Conservation (phyloP, 2,113 vertebrate genomes). For the Rousettus leschenaultii region DNA sequence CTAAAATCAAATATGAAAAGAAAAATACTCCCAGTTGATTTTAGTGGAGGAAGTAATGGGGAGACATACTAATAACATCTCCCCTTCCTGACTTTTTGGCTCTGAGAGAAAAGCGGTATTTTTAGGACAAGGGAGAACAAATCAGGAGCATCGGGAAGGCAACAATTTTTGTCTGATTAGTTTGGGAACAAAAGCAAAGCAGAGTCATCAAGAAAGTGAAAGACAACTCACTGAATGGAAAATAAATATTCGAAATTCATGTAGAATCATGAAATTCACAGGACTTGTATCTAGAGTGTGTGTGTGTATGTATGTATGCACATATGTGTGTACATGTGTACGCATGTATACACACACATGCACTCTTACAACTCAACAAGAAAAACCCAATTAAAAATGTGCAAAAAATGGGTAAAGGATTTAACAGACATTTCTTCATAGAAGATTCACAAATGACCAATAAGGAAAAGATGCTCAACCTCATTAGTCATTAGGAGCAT, state of each 20-base stretch:
- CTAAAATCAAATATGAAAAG: not conserved
- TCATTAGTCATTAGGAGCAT: not conserved
- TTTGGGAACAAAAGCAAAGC: not conserved
- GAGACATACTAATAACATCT: not conserved
- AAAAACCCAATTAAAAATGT: not conserved
- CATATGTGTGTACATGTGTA: not conserved
- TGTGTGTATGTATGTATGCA: not conserved
- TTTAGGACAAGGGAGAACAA: not conserved
- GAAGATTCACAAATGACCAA: not conserved
- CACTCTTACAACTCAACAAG: too few relatives aligned
- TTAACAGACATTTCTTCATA: not conserved
- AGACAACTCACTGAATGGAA: not conserved
- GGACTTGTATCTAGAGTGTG: too few relatives aligned
- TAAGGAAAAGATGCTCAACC: not conserved
- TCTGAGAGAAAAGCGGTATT: not conserved
- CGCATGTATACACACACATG: not conserved
- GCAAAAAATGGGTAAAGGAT: not conserved
- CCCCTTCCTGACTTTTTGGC: not conserved
- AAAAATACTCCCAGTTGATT: not conserved
- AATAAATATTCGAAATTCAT: too few relatives aligned
- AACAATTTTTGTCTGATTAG: not conserved
- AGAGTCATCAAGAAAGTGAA: not conserved
- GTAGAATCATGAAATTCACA: too few relatives aligned
- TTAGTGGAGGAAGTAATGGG: not conserved
- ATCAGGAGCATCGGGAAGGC: not conserved